Evolutionary conservation across 1,140 invertebrate species (phyloP).

Genomic region (Aphelenchoides fujianensis): DNA sequence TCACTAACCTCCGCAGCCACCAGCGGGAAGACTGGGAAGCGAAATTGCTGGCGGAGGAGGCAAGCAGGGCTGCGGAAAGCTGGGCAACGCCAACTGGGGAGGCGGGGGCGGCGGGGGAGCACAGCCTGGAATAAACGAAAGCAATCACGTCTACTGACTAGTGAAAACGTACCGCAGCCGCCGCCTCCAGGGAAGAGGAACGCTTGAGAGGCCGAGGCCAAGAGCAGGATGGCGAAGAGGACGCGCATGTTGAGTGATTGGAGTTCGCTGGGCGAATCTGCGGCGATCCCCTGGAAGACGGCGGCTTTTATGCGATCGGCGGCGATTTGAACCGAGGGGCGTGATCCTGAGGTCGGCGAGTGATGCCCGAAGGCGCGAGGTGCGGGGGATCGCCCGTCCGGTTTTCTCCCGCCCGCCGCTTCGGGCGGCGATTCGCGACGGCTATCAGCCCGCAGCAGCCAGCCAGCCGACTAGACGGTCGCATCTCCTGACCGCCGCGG

Average conservation of each 20-base stretch:
- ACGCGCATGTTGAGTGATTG: conserved; percentile 11
- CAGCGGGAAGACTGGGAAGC: too few relatives aligned
- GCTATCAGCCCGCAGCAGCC: too few relatives aligned
- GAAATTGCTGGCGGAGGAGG: too few relatives aligned
- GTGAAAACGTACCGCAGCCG: too few relatives aligned
- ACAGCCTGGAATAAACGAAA: too few relatives aligned
- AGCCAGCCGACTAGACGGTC: too few relatives aligned
- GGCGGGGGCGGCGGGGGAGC: too few relatives aligned
- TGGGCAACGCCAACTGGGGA: neutral
- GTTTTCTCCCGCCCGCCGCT: neutral
- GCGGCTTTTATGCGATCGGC: conserved; percentile 1
- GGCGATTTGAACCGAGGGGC: neutral
- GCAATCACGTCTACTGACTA: too few relatives aligned
- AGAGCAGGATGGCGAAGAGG: conserved; percentile 4
- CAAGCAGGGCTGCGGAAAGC: neutral
- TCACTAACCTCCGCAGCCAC: too few relatives aligned
- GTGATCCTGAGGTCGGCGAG: conserved; percentile 8
- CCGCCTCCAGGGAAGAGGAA: conserved; percentile 26
- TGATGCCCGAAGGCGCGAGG: neutral
- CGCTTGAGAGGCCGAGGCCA: neutral
- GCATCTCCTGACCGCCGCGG: too few relatives aligned
- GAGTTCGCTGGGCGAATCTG: conserved; percentile 7
- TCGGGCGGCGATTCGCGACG: too few relatives aligned
- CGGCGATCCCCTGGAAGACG: too few relatives aligned
- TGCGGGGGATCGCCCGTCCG: conserved; percentile 1